Conservation (phyloP, 2,797 vertebrate genomes). For the Labeo calbasu region DNA sequence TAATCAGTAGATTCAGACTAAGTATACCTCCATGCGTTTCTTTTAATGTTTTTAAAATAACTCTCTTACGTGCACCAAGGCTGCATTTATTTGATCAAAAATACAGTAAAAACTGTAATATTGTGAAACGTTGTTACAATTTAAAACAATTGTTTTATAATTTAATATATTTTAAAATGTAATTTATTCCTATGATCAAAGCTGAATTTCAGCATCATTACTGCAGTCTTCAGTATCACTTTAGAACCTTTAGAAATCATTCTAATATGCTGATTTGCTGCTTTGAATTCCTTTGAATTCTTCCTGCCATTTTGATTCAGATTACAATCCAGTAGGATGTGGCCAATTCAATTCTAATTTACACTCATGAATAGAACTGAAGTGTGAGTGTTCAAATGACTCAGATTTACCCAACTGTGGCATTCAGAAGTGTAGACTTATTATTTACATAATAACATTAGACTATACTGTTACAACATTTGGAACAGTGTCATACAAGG, state of each 20-base stretch:
- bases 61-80: not conserved
- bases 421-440: not conserved
- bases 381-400: not conserved
- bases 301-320: not conserved
- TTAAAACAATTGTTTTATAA: not conserved
- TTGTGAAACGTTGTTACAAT: not conserved
- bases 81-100: not conserved
- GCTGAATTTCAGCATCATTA: not conserved
- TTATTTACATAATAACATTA: not conserved
- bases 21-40: not conserved
- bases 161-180: not conserved
- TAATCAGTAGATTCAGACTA: not conserved
- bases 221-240: not conserved
- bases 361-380: not conserved
- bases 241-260: not conserved
- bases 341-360: not conserved
- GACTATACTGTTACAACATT: not conserved
- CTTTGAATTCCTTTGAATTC: not conserved
- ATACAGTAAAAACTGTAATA: not conserved
- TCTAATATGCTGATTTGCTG: not conserved
- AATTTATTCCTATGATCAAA: not conserved
- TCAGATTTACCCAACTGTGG: not conserved
- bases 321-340: not conserved
- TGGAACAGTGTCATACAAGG: not conserved
- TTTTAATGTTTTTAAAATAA: not conserved